Evolutionary conservation across 2,113 vertebrate species (phyloP).

Genomic region (Chionomys nivalis): DNA sequence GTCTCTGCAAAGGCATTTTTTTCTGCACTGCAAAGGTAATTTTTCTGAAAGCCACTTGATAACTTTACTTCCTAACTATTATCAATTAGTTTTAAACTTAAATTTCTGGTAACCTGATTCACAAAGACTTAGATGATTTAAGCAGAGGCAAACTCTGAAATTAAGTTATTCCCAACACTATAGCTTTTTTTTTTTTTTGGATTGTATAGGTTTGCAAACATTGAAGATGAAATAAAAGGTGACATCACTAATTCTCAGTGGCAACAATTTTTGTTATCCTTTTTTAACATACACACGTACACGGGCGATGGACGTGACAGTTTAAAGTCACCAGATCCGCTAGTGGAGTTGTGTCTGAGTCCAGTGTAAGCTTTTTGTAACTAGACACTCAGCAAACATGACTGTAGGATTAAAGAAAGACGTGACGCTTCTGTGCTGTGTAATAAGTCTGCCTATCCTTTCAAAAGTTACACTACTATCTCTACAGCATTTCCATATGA

Average conservation of each 20-base stretch:
- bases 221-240: background rate
- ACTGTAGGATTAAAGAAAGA: slow-evolving; percentile 17
- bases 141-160: background rate
- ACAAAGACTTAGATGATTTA: background rate
- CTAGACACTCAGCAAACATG: background rate
- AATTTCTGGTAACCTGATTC: background rate
- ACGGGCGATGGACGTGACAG: background rate
- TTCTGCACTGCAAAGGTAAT: background rate
- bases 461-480: background rate
- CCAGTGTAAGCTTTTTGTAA: background rate
- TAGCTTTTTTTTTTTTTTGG: background rate
- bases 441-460: background rate
- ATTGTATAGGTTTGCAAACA: background rate
- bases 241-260: background rate
- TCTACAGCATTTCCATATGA: background rate
- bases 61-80: slow-evolving; percentile 17
- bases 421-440: background rate
- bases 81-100: background rate
- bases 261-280: background rate
- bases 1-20: too few species aligned
- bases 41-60: background rate
- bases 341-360: background rate
- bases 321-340: background rate
- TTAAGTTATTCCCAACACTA: background rate
- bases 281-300: background rate